These are phyloP conservation scores for Albula glossodonta DNA, from an alignment of 2,113 vertebrate genomes.

Conservation along the genomic window DNA sequence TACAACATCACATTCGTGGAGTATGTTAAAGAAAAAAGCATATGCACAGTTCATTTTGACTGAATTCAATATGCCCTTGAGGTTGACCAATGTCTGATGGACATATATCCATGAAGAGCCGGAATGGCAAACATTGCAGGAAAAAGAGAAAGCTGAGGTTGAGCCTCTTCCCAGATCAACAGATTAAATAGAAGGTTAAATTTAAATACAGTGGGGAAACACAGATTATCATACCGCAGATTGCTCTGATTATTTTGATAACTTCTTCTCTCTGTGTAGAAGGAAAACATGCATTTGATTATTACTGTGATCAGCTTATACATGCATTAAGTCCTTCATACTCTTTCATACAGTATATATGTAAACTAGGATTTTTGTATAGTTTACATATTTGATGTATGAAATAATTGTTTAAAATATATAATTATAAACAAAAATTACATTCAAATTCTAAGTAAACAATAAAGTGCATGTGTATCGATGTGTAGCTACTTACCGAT, in stretches of 20 bases:
- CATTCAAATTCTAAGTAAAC: not conserved
- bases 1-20: no score
- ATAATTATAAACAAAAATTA: not conserved
- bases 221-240: slow-evolving; percentile 76
- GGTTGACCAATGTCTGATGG: no score
- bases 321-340: no score
- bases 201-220: not conserved
- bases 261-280: slow-evolving; percentile 79
- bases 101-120: not conserved
- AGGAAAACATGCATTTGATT: not conserved
- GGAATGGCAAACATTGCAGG: not conserved
- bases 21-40: no score
- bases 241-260: slow-evolving; percentile 80
- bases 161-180: not conserved
- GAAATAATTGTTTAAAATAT: slow-evolving; percentile 3
- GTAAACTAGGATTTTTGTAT: slow-evolving; percentile 59
- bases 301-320: not conserved
- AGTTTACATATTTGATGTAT: slow-evolving; percentile 52
- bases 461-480: not conserved
- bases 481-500: slow-evolving; percentile 68
- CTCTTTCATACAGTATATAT: not conserved
- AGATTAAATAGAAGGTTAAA: not conserved
- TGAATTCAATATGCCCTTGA: no score
- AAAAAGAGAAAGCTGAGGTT: slow-evolving; percentile 5
- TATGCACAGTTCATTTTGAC: no score